Evolutionary conservation across 2,113 vertebrate species (phyloP).

Genomic region (Mobula birostris): DNA sequence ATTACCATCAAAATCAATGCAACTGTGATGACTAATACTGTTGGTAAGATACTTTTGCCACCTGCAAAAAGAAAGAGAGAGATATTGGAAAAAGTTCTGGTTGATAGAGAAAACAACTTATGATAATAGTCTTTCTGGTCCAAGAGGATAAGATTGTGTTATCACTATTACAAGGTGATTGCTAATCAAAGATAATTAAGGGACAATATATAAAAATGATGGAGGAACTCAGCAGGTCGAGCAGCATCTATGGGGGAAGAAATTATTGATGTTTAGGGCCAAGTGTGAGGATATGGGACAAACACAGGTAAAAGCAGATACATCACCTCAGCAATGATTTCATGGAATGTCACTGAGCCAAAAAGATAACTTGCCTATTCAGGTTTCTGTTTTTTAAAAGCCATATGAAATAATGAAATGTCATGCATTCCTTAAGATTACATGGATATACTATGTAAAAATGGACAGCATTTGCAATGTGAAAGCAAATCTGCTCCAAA

Average conservation of each 20-base stretch:
- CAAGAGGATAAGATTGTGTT: neutral
- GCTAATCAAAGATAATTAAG: neutral
- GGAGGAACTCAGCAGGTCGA: no score
- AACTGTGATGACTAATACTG: constrained; percentile 63
- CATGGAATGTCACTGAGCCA: no score
- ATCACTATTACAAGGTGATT: neutral
- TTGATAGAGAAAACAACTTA: no score
- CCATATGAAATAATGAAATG: neutral
- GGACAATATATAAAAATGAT: no score
- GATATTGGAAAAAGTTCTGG: neutral
- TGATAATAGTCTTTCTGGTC: neutral
- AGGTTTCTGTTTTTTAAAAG: no score
- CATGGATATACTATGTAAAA: neutral
- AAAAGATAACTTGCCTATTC: no score
- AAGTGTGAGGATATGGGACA: no score
- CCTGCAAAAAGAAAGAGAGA: constrained; percentile 36
- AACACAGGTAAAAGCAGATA: no score
- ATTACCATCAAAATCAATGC: constrained; percentile 60
- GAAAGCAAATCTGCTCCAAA: neutral
- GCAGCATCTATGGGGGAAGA: no score
- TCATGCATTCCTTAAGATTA: neutral
- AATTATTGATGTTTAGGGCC: no score
- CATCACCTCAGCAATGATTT: no score
- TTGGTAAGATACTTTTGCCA: constrained; percentile 53
- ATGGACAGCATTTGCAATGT: neutral